These are phyloP conservation scores for Nautilus pompilius DNA, from an alignment of 1,140 invertebrate species.

Conservation along the genomic window DNA sequence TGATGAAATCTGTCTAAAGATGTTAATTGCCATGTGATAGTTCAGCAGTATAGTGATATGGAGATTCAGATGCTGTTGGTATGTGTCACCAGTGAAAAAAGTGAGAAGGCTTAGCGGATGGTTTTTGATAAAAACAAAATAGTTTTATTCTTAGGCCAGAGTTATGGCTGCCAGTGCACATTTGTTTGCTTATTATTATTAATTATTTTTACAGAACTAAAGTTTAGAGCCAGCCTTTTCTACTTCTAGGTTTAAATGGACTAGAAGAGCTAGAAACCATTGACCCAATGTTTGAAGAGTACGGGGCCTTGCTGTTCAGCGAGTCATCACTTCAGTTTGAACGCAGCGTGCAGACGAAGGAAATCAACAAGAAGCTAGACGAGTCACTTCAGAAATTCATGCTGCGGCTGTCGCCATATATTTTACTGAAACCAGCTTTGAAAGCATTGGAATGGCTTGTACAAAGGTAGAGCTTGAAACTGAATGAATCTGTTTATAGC, in stretches of 20 bases:
- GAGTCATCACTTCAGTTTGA: slow-evolving; percentile 70
- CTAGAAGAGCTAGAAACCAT: slow-evolving; percentile 75
- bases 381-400: slow-evolving; percentile 77
- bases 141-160: not conserved
- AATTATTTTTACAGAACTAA: not conserved
- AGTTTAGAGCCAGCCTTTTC: not conserved
- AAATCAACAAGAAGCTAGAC: slow-evolving; percentile 75
- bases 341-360: slow-evolving; percentile 71
- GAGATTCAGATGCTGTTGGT: not conserved
- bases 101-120: no score
- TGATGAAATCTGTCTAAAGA: no score
- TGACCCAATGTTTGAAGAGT: slow-evolving; percentile 70
- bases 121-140: not conserved
- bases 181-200: not conserved
- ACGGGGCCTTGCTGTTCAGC: slow-evolving; percentile 74
- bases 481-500: no score
- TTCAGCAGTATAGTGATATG: no score
- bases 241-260: slow-evolving; percentile 65
- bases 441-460: slow-evolving; percentile 93
- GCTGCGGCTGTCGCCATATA: slow-evolving; percentile 78
- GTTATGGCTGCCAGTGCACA: not conserved
- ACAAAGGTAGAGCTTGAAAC: slow-evolving; percentile 60
- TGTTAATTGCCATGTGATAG: no score
- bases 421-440: slow-evolving; percentile 77
- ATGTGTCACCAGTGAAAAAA: not conserved